Percentiles rank a stretch among this genome's conserved stretches.
Conservation (phyloP, 2,113 vertebrate species). For the Podiceps cristatus region DNA sequence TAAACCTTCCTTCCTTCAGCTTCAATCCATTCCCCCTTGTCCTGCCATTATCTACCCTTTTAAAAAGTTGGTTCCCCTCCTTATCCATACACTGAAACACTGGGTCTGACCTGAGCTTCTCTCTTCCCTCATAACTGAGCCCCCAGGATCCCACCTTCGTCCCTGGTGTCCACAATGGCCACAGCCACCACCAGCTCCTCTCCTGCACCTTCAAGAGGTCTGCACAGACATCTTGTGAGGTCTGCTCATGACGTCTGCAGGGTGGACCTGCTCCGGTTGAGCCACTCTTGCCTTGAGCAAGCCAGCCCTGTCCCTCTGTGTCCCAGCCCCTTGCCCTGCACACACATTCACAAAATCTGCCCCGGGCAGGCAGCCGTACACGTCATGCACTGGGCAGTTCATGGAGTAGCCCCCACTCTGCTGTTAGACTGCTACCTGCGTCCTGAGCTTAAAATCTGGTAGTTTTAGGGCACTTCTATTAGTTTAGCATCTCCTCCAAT, state of each 20-base stretch:
- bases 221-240: not conserved
- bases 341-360: not conserved
- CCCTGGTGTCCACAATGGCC: not conserved
- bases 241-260: not conserved
- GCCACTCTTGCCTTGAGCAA: not conserved
- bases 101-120: not conserved
- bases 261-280: not conserved
- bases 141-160: not conserved
- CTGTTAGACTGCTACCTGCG: not conserved
- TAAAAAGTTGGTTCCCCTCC: too few relatives aligned
- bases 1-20: too few relatives aligned
- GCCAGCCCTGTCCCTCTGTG: rapidly evolving
- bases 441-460: not conserved
- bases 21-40: too few relatives aligned
- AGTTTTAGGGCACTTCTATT: not conserved
- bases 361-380: rapidly evolving
- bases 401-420: not conserved
- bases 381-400: rapidly evolving
- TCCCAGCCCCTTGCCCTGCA: not conserved
- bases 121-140: not conserved
- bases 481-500: not conserved
- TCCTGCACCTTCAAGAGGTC: not conserved
- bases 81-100: not conserved
- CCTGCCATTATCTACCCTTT: too few relatives aligned
- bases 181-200: not conserved